Percentiles rank a stretch among this genome's conserved stretches.
These are phyloP conservation scores for Nycticebus coucang DNA, from an alignment of 2,113 vertebrate species.

Conservation along the genomic window DNA sequence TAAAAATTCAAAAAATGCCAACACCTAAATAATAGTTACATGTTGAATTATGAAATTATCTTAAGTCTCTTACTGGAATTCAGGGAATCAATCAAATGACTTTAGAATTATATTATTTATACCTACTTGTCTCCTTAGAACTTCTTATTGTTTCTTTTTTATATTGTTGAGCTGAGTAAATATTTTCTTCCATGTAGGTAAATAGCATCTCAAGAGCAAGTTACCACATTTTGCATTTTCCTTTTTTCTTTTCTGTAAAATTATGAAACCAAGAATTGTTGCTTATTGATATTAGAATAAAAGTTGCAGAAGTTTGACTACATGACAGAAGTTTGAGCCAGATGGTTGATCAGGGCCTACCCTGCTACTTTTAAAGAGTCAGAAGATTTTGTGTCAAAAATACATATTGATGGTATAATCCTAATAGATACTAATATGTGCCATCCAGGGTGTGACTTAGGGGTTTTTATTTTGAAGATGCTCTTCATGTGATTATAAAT, in stretches of 20 bases:
- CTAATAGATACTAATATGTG: background rate
- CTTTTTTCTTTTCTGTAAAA: constrained; percentile 8
- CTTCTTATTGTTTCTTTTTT: constrained; percentile 35
- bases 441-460: background rate
- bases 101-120: constrained; percentile 5
- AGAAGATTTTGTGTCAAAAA: constrained; percentile 32
- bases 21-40: background rate
- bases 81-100: background rate
- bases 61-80: background rate
- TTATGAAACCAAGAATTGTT: background rate
- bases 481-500: background rate
- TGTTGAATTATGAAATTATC: background rate
- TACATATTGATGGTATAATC: background rate
- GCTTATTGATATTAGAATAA: background rate
- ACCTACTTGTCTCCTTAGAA: background rate
- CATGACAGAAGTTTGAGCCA: background rate
- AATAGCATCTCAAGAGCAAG: background rate
- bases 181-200: background rate
- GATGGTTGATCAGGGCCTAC: background rate
- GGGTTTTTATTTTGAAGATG: background rate
- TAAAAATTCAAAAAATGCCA: constrained; percentile 12
- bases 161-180: background rate
- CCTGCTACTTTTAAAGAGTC: background rate
- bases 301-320: background rate
- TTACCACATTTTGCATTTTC: background rate